phyloP scores from a whole-genome alignment of 92 coral and sea anemone species.

The Epizoanthus ramosus region DNA sequence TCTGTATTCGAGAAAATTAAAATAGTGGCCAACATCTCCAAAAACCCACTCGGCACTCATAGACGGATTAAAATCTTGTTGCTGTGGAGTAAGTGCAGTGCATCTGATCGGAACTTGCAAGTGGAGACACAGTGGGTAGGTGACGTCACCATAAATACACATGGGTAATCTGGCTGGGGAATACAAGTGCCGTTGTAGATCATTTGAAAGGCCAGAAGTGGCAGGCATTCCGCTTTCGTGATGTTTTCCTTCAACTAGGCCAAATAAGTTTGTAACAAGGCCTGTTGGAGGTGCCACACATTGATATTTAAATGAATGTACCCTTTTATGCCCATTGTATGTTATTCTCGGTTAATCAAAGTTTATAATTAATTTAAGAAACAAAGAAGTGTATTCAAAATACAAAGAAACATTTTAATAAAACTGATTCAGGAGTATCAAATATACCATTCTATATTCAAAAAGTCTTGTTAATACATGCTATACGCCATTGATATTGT shows the following conservation, averaged over 20 bases:
- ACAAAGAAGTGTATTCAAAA: too few species aligned
- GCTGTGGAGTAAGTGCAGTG: too few species aligned
- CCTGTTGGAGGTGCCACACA: slow-evolving; percentile 17
- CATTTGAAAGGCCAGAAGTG: slow-evolving; percentile 32
- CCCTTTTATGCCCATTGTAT: slow-evolving; percentile 18
- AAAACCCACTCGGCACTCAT: too few species aligned
- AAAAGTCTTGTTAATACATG: too few species aligned
- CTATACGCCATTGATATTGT: too few species aligned
- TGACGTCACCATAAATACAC: slow-evolving; percentile 29
- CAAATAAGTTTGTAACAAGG: slow-evolving; percentile 26
- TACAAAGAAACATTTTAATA: too few species aligned
- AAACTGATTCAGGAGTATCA: too few species aligned
- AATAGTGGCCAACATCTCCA: too few species aligned
- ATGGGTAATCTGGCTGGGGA: slow-evolving; percentile 28
- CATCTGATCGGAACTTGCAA: slow-evolving; percentile 47
- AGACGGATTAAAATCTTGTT: too few species aligned
- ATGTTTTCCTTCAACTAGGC: slow-evolving; percentile 43
- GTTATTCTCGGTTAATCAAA: neutral
- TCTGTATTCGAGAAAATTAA: too few species aligned
- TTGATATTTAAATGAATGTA: slow-evolving; percentile 1
- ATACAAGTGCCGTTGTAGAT: slow-evolving; percentile 29
- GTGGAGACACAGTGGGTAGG: slow-evolving; percentile 34
- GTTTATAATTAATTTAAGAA: too few species aligned
- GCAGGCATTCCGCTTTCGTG: slow-evolving; percentile 43
- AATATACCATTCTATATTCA: too few species aligned